Base-by-base conservation (phyloP, 2,888 invertebrate species). In the Polymixis lichenea region DNA sequence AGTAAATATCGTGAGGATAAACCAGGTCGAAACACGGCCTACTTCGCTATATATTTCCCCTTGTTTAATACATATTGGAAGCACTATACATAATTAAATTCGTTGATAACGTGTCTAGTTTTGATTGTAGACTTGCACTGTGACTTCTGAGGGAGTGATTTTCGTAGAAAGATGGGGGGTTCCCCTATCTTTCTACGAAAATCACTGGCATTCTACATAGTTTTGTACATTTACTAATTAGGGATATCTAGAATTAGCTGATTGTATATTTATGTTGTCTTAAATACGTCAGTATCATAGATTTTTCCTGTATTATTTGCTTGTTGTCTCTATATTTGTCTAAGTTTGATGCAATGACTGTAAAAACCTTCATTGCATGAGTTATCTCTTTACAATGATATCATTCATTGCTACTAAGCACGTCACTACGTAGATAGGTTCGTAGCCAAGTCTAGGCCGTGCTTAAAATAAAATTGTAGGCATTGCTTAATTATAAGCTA, bases 1-100 rank as follows among this genome's bases (percentile, higher is more conserved):
- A 88, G 92, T 89, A 94, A 95, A 93, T 90, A 93, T 91, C 87
- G 90, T 90, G 90, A 89, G 87, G 86, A 84, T 82, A 75, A 86
- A 93, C 90, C 91, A 89, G 93, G 93, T 92, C 93, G 90, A 89
- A 87, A 89, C 82, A 88, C 88, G 93, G 83, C 93, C 95, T 93
- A 93, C 90, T 93, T 95, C 90, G 79, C 87, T 89, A 89, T 88
- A 77, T 71, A 79, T 78, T 75, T 72, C 56, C 56, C 72, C 55
- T 58, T 68, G 13, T 69, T 56, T 67, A 80, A 68, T 75, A 75
- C 38, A 58, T 66, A 72, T 73, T 55, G 32, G 53, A 73, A 68
- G 19, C 68, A 56, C n/a, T 32, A 38, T 38, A 46, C 43, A 46
- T 46, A 46, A 5, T 38, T n/a, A 8, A n/a, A 80, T n/a, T 55